These are phyloP conservation scores for Agraylea sexmaculata DNA, from an alignment of 1,140 invertebrate genomes.

Conservation along the genomic window DNA sequence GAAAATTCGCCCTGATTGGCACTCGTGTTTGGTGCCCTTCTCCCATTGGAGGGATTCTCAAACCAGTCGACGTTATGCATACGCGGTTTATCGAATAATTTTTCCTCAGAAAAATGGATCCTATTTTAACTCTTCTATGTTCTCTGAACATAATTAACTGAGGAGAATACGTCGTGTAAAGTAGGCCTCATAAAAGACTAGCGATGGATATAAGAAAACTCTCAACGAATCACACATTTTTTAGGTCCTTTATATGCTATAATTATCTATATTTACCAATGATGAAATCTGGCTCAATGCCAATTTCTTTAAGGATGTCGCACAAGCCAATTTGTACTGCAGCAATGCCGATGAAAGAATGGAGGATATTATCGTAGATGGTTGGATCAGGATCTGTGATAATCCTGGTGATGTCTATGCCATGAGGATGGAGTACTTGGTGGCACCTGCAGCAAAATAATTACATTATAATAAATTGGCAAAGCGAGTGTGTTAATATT, in stretches of 20 bases:
- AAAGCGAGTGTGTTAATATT: neutral
- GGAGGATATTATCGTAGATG: constrained; percentile 69
- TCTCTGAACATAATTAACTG: too few relatives aligned
- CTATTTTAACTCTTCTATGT: too few relatives aligned
- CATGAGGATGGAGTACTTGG: constrained; percentile 55
- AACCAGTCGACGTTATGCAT: too few relatives aligned
- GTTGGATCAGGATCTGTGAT: constrained; percentile 60
- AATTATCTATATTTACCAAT: constrained; percentile 47
- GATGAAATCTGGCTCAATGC: constrained; percentile 69
- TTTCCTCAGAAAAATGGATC: too few relatives aligned
- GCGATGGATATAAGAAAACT: too few relatives aligned
- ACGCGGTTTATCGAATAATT: too few relatives aligned
- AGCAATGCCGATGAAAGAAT: constrained; percentile 86
- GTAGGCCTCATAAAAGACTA: too few relatives aligned
- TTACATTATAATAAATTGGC: constrained; percentile 8
- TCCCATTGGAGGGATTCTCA: too few relatives aligned
- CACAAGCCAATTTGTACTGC: constrained; percentile 78
- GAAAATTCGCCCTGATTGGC: too few relatives aligned
- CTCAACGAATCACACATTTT: neutral
- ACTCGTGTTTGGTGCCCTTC: too few relatives aligned
- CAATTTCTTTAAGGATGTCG: constrained; percentile 58
- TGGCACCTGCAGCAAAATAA: constrained; percentile 42
- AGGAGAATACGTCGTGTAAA: too few relatives aligned
- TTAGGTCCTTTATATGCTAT: neutral
- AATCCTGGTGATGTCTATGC: constrained; percentile 68